Evolutionary conservation across 2,888 invertebrate species (phyloP).

Genomic region (Lithodes maja): DNA sequence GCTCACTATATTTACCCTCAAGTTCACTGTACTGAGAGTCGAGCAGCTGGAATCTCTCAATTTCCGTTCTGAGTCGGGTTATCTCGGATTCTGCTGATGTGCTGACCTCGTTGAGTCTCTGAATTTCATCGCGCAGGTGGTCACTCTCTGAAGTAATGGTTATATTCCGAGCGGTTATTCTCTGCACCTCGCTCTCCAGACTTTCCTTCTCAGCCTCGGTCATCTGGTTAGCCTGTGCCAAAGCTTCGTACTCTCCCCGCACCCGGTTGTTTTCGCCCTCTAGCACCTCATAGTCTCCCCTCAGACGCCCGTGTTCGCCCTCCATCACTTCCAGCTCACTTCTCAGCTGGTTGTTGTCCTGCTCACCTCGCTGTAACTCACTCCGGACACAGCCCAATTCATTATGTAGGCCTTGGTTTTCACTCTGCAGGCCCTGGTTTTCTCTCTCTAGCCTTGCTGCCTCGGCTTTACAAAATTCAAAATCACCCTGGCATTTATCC

Average conservation of each 20-base stretch:
- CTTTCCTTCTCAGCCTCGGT: constrained; percentile 69
- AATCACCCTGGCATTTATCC: constrained; percentile 22
- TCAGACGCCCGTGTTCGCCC: constrained; percentile 62
- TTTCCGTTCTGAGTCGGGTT: constrained; percentile 54
- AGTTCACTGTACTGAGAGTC: constrained; percentile 56
- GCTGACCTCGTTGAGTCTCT: constrained; percentile 60
- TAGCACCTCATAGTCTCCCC: constrained; percentile 57
- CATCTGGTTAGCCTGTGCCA: constrained; percentile 65
- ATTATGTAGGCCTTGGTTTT: constrained; percentile 36
- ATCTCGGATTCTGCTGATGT: constrained; percentile 67
- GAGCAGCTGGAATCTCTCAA: constrained; percentile 51
- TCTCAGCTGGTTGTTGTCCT: constrained; percentile 61
- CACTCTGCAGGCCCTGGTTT: constrained; percentile 29
- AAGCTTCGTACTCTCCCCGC: constrained; percentile 59
- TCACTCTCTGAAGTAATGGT: constrained; percentile 45
- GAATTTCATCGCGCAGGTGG: constrained; percentile 54
- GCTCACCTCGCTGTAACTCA: constrained; percentile 45
- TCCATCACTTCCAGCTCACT: constrained; percentile 70
- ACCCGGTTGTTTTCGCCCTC: constrained; percentile 63
- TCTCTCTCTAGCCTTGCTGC: constrained; percentile 40
- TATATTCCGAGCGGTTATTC: constrained; percentile 49
- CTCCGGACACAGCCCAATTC: constrained; percentile 37
- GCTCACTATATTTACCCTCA: constrained; percentile 58
- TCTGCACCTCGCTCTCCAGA: constrained; percentile 62
- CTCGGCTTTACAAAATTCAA: constrained; percentile 35